Conservation (phyloP, 2,888 invertebrate species). For the Dione juno region DNA sequence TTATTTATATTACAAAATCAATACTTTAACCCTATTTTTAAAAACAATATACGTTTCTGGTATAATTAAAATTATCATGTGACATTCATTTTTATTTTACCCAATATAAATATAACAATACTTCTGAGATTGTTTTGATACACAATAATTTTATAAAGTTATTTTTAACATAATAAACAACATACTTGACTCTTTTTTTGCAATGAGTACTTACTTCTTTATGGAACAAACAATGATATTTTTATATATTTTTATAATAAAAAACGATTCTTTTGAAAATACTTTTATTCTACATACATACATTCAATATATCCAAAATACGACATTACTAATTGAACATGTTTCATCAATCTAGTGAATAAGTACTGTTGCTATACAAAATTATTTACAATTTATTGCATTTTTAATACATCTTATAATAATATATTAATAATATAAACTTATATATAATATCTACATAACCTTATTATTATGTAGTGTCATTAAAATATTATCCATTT, state of each 20-base stretch:
- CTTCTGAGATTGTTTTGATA: no score
- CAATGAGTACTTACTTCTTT: no score
- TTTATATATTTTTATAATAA: constrained; percentile 7
- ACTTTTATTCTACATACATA: constrained; percentile 41
- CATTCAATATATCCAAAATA: constrained; percentile 35
- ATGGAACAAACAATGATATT: no score
- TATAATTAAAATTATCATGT: no score
- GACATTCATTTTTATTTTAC: no score
- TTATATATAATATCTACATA: constrained; percentile 6
- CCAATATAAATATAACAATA: no score
- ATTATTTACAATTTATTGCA: constrained; percentile 21
- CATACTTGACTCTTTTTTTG: no score
- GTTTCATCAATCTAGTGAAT: constrained; percentile 17
- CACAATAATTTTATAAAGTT: no score
- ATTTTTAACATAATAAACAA: no score
- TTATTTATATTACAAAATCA: no score
- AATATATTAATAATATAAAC: neutral
- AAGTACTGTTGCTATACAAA: constrained; percentile 15
- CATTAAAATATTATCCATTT: neutral
- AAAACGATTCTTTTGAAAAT: constrained; percentile 32
- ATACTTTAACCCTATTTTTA: no score
- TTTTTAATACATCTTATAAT: neutral
- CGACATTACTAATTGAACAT: constrained; percentile 29
- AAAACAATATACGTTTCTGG: no score
- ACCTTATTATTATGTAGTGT: neutral